phyloP scores from a whole-genome alignment of 2,888 invertebrate species.

The Callyntrura sp. region DNA sequence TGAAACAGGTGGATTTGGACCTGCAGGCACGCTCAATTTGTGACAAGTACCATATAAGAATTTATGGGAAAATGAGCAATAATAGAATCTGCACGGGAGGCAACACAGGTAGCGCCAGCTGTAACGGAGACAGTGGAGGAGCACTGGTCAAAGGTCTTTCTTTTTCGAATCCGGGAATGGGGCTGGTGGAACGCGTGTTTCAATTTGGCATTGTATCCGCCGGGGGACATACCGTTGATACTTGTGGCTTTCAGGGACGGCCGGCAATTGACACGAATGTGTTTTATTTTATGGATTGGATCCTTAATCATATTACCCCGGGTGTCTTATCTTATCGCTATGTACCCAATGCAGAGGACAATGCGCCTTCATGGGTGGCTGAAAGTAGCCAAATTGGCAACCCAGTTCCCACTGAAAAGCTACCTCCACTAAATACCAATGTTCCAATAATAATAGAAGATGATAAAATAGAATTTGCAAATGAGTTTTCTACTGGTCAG shows the following conservation, averaged over 20 bases:
- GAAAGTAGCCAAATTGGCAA: neutral
- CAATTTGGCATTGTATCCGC: slow-evolving; percentile 81
- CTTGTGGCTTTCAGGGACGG: slow-evolving; percentile 80
- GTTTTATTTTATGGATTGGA: slow-evolving; percentile 81
- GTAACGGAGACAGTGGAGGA: slow-evolving; percentile 79
- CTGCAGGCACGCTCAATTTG: slow-evolving; percentile 75
- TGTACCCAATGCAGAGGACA: neutral
- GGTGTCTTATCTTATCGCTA: slow-evolving; percentile 48
- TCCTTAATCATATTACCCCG: slow-evolving; percentile 75
- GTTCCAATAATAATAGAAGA: neutral
- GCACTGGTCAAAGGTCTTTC: slow-evolving; percentile 71
- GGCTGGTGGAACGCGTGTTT: slow-evolving; percentile 67
- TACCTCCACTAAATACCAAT: neutral
- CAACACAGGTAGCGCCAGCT: slow-evolving; percentile 74
- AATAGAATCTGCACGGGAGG: slow-evolving; percentile 79
- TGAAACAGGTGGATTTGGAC: slow-evolving; percentile 76
- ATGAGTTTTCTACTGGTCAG: slow-evolving; percentile 74
- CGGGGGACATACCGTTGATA: slow-evolving; percentile 65
- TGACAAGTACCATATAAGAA: slow-evolving; percentile 77
- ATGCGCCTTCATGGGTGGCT: neutral
- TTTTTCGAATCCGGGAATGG: slow-evolving; percentile 23
- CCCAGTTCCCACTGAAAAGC: too few relatives aligned
- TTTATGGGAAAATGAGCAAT: slow-evolving; percentile 38
- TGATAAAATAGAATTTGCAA: slow-evolving; percentile 7
- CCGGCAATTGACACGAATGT: slow-evolving; percentile 80